Base-by-base conservation (phyloP, 2,113 vertebrate species). In the Spea multiplicata region DNA sequence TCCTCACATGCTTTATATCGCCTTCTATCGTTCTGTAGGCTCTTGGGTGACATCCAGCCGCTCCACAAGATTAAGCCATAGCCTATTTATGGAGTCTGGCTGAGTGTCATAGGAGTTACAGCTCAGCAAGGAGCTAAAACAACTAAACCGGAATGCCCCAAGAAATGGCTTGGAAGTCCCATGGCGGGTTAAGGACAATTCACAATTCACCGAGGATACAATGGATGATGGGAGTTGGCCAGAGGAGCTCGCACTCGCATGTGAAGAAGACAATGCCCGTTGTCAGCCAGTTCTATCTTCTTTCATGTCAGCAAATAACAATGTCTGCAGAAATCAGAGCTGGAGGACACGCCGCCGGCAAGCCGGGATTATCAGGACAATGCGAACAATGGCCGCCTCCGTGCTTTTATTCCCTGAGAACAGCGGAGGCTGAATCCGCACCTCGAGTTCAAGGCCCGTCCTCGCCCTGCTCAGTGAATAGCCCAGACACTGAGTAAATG, bases 271-370 rank as follows among this genome's bases (percentile, higher is more conserved):
- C 70, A 73, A n/a, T 44, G 45, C 44, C 30, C 48, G 72, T 47
- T 64, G 7, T 72, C 57, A 47, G 66, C 61, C n/a, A 47, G 13
- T 66, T 66, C 45, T 4, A 73, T 49, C 48, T 53, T 53, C 66
- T 77, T 77, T 77, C 70, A 73, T 79, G 70, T 79, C 30, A 14
- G 69, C 70, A 79, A 79, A 73, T 48, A 73, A 9, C 44, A 47
- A 79, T 66, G 73, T n/a, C 44, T 17, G 59, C 44, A 13, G 44
- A 17, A 66, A 4, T 8, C 30, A 46, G 61, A 66, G 69, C 76
- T 71, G 52, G 50, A 30, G 61, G 68, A 78, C 50, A 71, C 17
- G 7, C 59, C 12, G 47, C 61, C 55, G 73, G 48, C 66, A 73
- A 73, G 48, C 69, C 9, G 6, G 77, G 70, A 66, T 73, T 73